Conservation (phyloP, 2,797 vertebrate genomes). For the Enteromius thamalakanensis region DNA sequence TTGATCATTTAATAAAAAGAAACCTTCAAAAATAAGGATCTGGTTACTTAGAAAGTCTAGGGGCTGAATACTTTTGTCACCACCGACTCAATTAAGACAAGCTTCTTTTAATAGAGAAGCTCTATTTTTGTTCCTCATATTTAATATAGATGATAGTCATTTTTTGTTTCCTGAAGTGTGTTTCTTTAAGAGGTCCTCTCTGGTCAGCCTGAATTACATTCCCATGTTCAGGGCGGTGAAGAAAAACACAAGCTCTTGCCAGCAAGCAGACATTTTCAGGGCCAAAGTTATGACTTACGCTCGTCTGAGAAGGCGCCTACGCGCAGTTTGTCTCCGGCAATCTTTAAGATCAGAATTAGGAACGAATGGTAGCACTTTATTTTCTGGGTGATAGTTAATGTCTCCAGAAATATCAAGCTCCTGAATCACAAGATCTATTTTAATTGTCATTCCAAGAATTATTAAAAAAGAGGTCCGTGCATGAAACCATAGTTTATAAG, state of each 20-base stretch:
- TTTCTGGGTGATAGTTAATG: conserved; percentile 26
- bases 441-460: not conserved
- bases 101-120: not conserved
- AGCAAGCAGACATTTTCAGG: conserved; percentile 30
- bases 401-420: conserved; percentile 29
- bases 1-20: conserved; percentile 40
- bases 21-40: conserved; percentile 48
- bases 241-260: conserved; percentile 53
- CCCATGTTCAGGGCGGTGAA: conserved; percentile 47
- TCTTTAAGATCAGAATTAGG: conserved; percentile 39
- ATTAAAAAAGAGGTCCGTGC: conserved; percentile 9
- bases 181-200: conserved; percentile 37
- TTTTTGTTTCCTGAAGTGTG: conserved; percentile 16
- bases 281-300: conserved; percentile 52
- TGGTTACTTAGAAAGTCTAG: conserved; percentile 17
- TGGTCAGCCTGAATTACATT: conserved; percentile 47
- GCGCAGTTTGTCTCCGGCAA: conserved; percentile 14
- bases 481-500: conserved; percentile 19
- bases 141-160: conserved; percentile 20
- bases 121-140: not conserved
- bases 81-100: not conserved
- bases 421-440: not conserved
- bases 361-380: conserved; percentile 53
- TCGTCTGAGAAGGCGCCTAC: conserved; percentile 46
- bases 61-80: not conserved